A percentile compares a stretch with the other conserved stretches of the same genome.
Conservation (phyloP, 2,888 invertebrate species). For the Petrophora chlorosata region DNA sequence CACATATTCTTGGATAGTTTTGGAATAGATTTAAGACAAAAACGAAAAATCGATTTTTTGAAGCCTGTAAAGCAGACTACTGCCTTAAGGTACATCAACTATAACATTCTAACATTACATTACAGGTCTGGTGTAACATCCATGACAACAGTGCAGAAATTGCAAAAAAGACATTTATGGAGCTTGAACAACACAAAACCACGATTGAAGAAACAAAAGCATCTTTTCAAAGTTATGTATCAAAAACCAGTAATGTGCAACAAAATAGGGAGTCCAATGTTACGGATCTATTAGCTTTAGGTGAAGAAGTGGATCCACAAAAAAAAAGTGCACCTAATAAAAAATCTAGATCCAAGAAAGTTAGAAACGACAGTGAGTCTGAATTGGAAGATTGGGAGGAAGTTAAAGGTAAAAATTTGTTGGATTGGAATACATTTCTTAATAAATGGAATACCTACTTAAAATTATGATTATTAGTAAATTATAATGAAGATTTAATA, state of each 20-base stretch:
- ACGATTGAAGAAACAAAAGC: slow-evolving; percentile 85
- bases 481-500: too few relatives aligned
- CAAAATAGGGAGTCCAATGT: slow-evolving; percentile 75
- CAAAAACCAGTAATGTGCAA: slow-evolving; percentile 37
- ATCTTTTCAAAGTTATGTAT: slow-evolving; percentile 77
- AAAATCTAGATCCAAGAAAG: slow-evolving; percentile 51
- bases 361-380: slow-evolving; percentile 78
- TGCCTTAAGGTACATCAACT: too few relatives aligned
- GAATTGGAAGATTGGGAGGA: slow-evolving; percentile 90
- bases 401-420: slow-evolving; percentile 86
- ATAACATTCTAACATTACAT: neutral
- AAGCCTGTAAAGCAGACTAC: too few relatives aligned
- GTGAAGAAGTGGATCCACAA: slow-evolving; percentile 77
- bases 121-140: slow-evolving; percentile 66
- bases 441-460: too few relatives aligned
- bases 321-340: slow-evolving; percentile 44
- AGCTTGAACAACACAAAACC: slow-evolving; percentile 83
- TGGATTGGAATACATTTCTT: too few relatives aligned
- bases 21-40: too few relatives aligned
- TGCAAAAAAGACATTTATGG: slow-evolving; percentile 78
- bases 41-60: too few relatives aligned
- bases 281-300: slow-evolving; percentile 85
- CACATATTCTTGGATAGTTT: too few relatives aligned
- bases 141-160: slow-evolving; percentile 70
- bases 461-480: too few relatives aligned